Base-by-base conservation (phyloP, 2,888 invertebrate species). In the Thymelicus acteon region DNA sequence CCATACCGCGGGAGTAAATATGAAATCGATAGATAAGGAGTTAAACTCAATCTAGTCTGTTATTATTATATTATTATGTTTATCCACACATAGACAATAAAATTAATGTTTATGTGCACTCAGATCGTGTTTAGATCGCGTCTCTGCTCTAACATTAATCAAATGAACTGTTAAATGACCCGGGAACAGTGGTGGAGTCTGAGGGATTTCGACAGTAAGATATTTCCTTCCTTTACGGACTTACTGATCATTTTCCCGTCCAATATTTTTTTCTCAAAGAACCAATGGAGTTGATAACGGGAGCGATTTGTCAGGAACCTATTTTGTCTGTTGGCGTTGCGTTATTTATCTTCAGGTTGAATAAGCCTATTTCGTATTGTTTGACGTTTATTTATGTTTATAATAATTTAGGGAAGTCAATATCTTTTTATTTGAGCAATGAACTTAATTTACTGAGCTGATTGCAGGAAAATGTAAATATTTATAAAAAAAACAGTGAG, bases 141-240 rank as follows among this genome's bases (percentile, higher is more conserved):
- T 48, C 47, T 71, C 76, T 73, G 74, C 73, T 62, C 57, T 61
- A 79, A 84, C 87, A 82, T 89, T 88, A 89, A 89, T 90, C 86
- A 89, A 89, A 89, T 87, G 80, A 85, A 82, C 83, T 86, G 87
- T 84, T 87, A 85, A 90, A 90, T 88, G 87, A 85, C 78, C 84
- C 85, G 80, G 75, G 77, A 82, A 79, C 81, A 77, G 81, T 79
- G 78, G 76, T 77, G 76, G 76, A 70, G 58, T 48, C 77, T 79
- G 78, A 82, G 81, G 79, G 80, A 82, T 79, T 80, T 77, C 77
- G 81, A 82, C 81, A 81, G 79, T 76, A 80, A 84, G 82, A 88
- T 85, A 87, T 87, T 84, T 84, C 83, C 82, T 76, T 73, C 77
- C 76, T 77, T 77, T 31, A 66, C 73, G 74, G 77, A 77, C 79